These are phyloP conservation scores for Octopus sinensis DNA, from an alignment of 1,140 invertebrate genomes.

Conservation along the genomic window DNA sequence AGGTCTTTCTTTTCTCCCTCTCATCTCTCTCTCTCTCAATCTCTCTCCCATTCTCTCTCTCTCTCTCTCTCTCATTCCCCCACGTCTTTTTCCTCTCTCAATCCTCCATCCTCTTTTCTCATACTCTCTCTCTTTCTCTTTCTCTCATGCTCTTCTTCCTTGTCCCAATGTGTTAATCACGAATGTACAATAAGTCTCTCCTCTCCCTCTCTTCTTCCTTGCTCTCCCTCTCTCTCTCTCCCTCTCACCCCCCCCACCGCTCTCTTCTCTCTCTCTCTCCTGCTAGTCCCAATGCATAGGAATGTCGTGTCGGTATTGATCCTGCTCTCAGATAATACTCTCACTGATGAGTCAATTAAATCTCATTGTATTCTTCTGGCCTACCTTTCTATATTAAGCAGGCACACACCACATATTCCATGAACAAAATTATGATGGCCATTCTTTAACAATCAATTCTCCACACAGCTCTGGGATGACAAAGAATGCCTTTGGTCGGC, in stretches of 20 bases:
- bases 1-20: not conserved
- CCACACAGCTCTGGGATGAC: not conserved
- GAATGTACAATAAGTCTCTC: too few relatives aligned
- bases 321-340: slow-evolving; percentile 25
- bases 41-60: too few relatives aligned
- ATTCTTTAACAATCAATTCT: slow-evolving; percentile 7
- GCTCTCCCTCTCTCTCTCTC: not conserved
- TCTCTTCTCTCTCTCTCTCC: not conserved
- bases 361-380: slow-evolving; percentile 22
- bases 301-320: slow-evolving; percentile 27
- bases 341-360: slow-evolving; percentile 29
- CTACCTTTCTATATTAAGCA: slow-evolving; percentile 12
- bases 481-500: slow-evolving; percentile 9
- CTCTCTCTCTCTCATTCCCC: too few relatives aligned
- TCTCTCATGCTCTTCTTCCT: too few relatives aligned
- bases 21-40: too few relatives aligned
- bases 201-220: not conserved
- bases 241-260: not conserved
- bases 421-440: slow-evolving; percentile 8
- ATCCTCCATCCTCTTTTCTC: too few relatives aligned
- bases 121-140: too few relatives aligned
- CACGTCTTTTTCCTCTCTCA: too few relatives aligned
- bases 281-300: slow-evolving; percentile 2
- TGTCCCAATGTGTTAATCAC: too few relatives aligned
- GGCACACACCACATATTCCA: slow-evolving; percentile 10